These are phyloP conservation scores for Phalacrocorax carbo DNA, from an alignment of 2,113 vertebrate genomes.

Conservation along the genomic window DNA sequence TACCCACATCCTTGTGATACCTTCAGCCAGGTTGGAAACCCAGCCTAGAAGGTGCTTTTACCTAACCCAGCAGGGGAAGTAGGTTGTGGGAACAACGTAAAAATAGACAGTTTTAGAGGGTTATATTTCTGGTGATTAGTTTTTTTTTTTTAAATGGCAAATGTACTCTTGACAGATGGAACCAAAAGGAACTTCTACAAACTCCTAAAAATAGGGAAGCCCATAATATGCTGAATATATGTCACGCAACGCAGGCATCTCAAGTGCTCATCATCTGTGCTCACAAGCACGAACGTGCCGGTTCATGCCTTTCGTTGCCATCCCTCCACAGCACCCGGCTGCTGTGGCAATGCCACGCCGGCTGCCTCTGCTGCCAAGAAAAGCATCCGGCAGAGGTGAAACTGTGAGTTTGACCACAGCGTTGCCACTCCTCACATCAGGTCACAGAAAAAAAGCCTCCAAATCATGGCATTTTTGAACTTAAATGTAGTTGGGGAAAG, in stretches of 20 bases:
- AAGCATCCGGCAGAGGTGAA: background rate
- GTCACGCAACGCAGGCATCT: background rate
- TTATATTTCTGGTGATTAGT: slow-evolving; percentile 20
- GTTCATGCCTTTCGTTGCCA: background rate
- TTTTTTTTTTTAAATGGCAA: background rate
- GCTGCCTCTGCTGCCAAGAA: background rate
- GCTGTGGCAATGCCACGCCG: background rate
- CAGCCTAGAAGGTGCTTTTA: background rate
- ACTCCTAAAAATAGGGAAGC: slow-evolving; percentile 36
- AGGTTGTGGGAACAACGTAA: slow-evolving; percentile 13
- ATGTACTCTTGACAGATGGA: slow-evolving; percentile 49
- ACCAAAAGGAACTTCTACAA: slow-evolving; percentile 51
- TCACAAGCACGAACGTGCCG: fast-evolving
- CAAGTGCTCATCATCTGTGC: background rate
- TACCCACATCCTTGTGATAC: background rate
- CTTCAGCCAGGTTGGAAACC: background rate
- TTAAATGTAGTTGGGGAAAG: background rate
- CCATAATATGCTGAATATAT: background rate
- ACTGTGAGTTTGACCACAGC: background rate
- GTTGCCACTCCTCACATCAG: background rate
- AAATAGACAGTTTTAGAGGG: background rate
- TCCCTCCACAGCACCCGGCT: background rate
- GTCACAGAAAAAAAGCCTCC: background rate
- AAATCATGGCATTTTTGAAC: background rate
- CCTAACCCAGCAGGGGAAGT: background rate